Evolutionary conservation across 2,797 vertebrate species (phyloP).

Genomic region (Phalloptychus januarius): DNA sequence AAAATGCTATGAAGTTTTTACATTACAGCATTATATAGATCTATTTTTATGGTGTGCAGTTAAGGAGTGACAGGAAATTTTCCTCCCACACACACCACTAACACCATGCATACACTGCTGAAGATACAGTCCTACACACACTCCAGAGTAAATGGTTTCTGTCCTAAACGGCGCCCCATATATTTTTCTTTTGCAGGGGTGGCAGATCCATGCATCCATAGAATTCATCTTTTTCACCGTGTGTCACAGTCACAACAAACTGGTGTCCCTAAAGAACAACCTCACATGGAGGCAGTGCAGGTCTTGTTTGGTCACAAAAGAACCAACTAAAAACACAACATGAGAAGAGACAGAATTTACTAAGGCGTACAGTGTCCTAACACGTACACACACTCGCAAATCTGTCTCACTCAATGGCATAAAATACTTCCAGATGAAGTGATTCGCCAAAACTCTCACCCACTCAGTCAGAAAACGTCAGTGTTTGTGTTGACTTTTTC

Average conservation of each 20-base stretch:
- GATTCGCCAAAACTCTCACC: constrained; percentile 33
- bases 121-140: neutral
- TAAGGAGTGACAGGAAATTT: neutral
- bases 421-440: constrained; percentile 32
- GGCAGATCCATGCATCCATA: neutral
- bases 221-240: neutral
- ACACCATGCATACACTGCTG: neutral
- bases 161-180: neutral
- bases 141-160: neutral
- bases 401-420: neutral
- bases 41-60: neutral
- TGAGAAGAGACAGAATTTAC: neutral
- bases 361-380: constrained; percentile 14
- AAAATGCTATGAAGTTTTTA: neutral
- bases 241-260: neutral
- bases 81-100: neutral
- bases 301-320: neutral
- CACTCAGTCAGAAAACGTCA: constrained; percentile 37
- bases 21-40: neutral
- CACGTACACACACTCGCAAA: constrained; percentile 19
- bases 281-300: neutral
- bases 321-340: neutral
- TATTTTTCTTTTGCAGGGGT: neutral
- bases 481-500: constrained; percentile 38
- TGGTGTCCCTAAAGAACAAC: neutral